Evolutionary conservation across 2,797 vertebrate species (phyloP), one percentile per base, ranked within the genome.

Genomic region (Lagorchestes hirsutus): DNA sequence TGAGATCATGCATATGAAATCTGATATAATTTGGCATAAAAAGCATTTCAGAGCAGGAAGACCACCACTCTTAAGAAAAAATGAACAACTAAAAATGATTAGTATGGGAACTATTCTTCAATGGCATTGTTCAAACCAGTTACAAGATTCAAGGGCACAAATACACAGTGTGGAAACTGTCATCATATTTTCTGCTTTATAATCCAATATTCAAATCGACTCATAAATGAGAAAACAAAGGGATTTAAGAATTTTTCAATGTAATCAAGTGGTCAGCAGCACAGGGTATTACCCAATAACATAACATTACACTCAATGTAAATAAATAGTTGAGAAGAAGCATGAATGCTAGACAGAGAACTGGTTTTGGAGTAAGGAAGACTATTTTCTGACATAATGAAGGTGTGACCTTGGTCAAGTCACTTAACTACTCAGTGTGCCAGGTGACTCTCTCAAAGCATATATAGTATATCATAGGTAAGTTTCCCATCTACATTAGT

Each of bases 71-170:
- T 46, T 50, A 58, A 55, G 55, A 92, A 57, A 92, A 92, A 62
- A 91, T 91, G 46, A 22, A 31, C 46, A 92, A 55, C 40, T 28
- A 18, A 34, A 54, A 91, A 31, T 54, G 29, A 5, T 58, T 93
- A 34, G 46, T 82, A 93, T 5, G 16, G 12, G 96, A 94, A 96
- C 93, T 58, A 96, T 87, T 87, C 40, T 87, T 87, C 40, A 40
- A 82, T 40, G 67, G 18, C 1, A 40, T 82, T 40, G 18, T 82
- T 82, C 74, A 87, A 22, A 46, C 8, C 11, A 46, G 16, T 50
- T 24, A 40, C 1, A 54, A 93, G 59, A 74, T 90, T 74, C 91
- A 4, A 18, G 16, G 93, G 94, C 95, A 90, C 2, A 97, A 95
- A 5, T 54, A 96, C 46, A 46, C 9, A 93, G 91, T 93, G 56